Evolutionary conservation across 2,113 vertebrate species (phyloP), one percentile per base, ranked within the genome.

Genomic region (Microtus montanus): DNA sequence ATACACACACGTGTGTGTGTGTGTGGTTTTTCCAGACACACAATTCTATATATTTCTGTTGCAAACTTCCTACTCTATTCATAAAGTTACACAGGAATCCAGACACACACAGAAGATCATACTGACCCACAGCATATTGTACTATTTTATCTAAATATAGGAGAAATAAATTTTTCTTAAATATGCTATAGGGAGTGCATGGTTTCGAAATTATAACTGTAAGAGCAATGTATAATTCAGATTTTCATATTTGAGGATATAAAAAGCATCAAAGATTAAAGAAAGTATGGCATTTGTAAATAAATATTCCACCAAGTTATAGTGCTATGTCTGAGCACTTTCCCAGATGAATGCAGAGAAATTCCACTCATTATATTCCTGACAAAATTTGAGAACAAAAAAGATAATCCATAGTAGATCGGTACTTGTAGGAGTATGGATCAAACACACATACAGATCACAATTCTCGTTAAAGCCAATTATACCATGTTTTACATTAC

Each of bases 71-170:
- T 92, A 84, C 78, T 49, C 24, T 79, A 63, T 19, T 70, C 8
- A 68, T 75, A 93, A 94, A 85, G 68, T 54, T 66, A 0, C 28
- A 87, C 88, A 79, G 73, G 80, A 96, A 87, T 78, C 54, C 78
- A 74, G 68, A 83, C 68, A 70, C 38, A 64, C 75, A 70, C 33
- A 92, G n/a, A 80, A 66, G 58, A 94, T 5, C 12, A 64, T 24
- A 77, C 9, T 35, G 15, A 41, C 79, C 24, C 58, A 89, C 58
- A 87, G 71, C 66, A 73, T 41, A 88, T n/a, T 52, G 2, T 22
- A 49, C 41, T 93, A 58, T 73, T 96, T 94, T 77, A 66, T 92
- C 61, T 78, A 94, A 87, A 87, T 58, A 63, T 84, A 90, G n/a
- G 38, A 14, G 83, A 80, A 95, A 63, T 1, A 77, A n/a, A 30